Evolutionary conservation across 1,140 invertebrate species (phyloP), one percentile per base, ranked within the genome.

Genomic region (Streblospio benedicti): DNA sequence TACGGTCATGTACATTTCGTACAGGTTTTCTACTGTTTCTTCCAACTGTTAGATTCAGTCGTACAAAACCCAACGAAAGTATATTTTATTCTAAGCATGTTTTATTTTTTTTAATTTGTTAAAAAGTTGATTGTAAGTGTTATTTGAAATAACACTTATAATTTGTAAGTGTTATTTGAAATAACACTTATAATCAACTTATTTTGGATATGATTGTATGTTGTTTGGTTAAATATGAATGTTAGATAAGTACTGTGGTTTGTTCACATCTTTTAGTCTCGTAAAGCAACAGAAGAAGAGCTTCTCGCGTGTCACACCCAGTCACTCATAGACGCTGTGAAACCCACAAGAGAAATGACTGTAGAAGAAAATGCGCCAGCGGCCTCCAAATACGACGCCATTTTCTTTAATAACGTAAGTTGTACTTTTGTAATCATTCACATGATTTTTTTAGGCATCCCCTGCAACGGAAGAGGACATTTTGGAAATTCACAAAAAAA

Each of bases 351-450:
- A 18, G 47, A 45, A 76, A 85, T 65, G 73, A 79, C 27, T 80
- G 79, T 59, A 73, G 60, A 71, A 33, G 79, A 83, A 61, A 77
- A 91, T 60, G 89, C 91, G 76, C 63, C 69, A 23, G 43, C 76
- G 23, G 85, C 89, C 4, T 85, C 87, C 0, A 83, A 85, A 69
- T 95, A 87, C 75, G 91, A 96, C 74, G 84, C 87, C 14, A 76
- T 95, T 67, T 96, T 88, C 74, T 83, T 93, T 76, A 87, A 93
- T 81, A 85, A 88, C 60, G 89, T 91, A 80, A 79, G 82, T 70
- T 28, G 52, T 18, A 49, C 14, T 44, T 57, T 25, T 16, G n/a
- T 25, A 1, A 18, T 50, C 28, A 1, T 18, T 50, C 25, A 18
- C 25, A 6, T 5, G 16, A 25, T 16, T 51, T 2, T 20, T 20